phyloP scores from a whole-genome alignment of 1,140 invertebrate genomes.

The Drosophila mauritiana region DNA sequence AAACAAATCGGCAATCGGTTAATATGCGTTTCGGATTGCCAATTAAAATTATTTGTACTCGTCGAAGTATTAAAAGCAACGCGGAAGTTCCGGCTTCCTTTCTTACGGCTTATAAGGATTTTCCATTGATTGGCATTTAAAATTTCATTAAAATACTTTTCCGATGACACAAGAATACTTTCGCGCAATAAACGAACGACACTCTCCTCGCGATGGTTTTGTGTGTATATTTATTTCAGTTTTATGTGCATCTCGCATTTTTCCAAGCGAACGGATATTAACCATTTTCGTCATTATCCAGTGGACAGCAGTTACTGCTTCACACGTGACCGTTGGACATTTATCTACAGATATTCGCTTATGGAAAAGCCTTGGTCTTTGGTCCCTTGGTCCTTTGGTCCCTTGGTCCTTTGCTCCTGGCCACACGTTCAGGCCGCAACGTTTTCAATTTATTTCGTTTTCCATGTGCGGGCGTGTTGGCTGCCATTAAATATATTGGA shows the following conservation, averaged over 20 bases:
- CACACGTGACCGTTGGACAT: slow-evolving; percentile 32
- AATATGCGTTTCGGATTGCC: slow-evolving; percentile 40
- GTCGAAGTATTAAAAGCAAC: slow-evolving; percentile 1
- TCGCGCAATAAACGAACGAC: slow-evolving; percentile 11
- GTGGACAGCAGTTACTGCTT: slow-evolving; percentile 21
- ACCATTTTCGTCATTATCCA: slow-evolving; percentile 63
- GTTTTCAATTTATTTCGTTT: slow-evolving; percentile 56
- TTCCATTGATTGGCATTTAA: slow-evolving; percentile 45
- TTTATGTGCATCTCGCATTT: slow-evolving; percentile 4
- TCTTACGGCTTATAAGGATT: slow-evolving; percentile 21
- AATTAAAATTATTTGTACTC: slow-evolving; percentile 43
- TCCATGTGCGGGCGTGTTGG: slow-evolving; percentile 12
- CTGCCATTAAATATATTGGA: slow-evolving; percentile 45
- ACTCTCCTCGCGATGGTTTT: slow-evolving; percentile 4
- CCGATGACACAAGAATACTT: slow-evolving; percentile 14
- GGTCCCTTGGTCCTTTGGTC: slow-evolving; percentile 12
- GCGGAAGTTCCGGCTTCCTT: slow-evolving; percentile 5
- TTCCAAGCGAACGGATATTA: slow-evolving; percentile 39
- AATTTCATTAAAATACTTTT: slow-evolving; percentile 57
- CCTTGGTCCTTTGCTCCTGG: slow-evolving; percentile 1
- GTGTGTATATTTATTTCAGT: slow-evolving; percentile 20
- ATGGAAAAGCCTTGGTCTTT: slow-evolving; percentile 24
- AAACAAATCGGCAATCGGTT: slow-evolving; percentile 24
- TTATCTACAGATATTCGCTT: slow-evolving; percentile 46
- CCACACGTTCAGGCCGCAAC: slow-evolving; percentile 31